Evolutionary conservation across 1,140 invertebrate genomes (phyloP).

Genomic region (Tenebrio molitor): DNA sequence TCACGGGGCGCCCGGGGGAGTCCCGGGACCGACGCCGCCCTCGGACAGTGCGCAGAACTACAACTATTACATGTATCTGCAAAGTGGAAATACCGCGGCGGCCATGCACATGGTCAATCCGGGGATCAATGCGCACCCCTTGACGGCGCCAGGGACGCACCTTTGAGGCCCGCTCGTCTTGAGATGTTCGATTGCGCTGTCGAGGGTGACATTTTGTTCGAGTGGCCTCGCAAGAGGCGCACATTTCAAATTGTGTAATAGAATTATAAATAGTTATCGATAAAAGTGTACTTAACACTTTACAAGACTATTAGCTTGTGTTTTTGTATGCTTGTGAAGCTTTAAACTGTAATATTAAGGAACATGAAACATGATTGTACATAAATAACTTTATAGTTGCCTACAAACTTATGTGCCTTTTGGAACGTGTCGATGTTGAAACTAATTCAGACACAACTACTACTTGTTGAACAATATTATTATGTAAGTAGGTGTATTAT

Average conservation of each 20-base stretch:
- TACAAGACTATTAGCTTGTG: conserved; percentile 14
- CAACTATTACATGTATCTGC: conserved; percentile 80
- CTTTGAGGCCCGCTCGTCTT: conserved; percentile 51
- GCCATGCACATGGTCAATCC: conserved; percentile 66
- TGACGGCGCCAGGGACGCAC: conserved; percentile 57
- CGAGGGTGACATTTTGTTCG: conserved; percentile 6
- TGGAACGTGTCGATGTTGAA: neutral
- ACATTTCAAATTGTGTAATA: neutral
- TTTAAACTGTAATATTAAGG: conserved; percentile 26
- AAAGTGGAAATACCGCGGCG: conserved; percentile 65
- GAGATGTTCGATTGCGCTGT: neutral
- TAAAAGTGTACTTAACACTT: conserved; percentile 7
- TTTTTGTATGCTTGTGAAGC: conserved; percentile 27
- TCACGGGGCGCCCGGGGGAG: conserved; percentile 46
- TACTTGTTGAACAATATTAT: conserved; percentile 1
- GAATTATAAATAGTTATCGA: conserved; percentile 4
- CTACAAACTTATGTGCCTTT: conserved; percentile 2
- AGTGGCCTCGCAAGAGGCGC: conserved; percentile 9
- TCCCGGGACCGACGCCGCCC: conserved; percentile 56
- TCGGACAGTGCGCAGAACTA: conserved; percentile 72
- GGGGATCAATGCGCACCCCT: conserved; percentile 58
- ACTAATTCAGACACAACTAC: neutral
- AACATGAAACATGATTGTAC: conserved; percentile 17
- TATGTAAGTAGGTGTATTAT: conserved; percentile 27
- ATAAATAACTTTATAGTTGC: conserved; percentile 9